Evolutionary conservation across 2,888 invertebrate species (phyloP), one percentile per base, ranked within the genome.

Genomic region (Drosophila mimica): DNA sequence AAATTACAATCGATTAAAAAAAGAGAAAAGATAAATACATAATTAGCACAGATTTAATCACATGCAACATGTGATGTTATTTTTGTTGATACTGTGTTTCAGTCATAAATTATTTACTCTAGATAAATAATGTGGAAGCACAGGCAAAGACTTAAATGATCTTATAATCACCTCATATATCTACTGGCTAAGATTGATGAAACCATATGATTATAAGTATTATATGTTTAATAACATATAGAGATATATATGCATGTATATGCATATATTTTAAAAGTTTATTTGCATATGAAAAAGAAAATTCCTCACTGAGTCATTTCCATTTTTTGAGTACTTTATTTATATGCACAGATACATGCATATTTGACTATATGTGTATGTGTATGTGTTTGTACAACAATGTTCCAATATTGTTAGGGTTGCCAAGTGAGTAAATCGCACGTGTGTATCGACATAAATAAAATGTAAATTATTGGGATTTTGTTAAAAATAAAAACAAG

Each of bases 391-490:
- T n/a, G 38, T 5, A 43, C 20, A 40, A n/a, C n/a, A 5, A 43
- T 5, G 20, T 36, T 71, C 17, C 36, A 43, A 48, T 20, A 15
- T 20, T 28, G 46, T 48, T 36, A 46, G 25, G 34, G 61, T 62
- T 75, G 72, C 49, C 49, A 72, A 54, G 61, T 62, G 58, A 15
- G 46, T 56, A 51, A 46, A 56, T 59, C 11, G 52, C 66, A 65
- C 65, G 40, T 61, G 62, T 62, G 38, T 31, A 20, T 46, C 61
- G 48, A 33, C 36, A 61, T 20, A 49, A 56, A 63, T 11, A 38
- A 64, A 63, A 51, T 63, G 40, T 38, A 51, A 66, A 68, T 63
- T 38, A n/a, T 40, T 8, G 9, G 0, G 36, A 15, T 36, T 15
- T 36, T 15, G 6, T 36, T 36, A 2, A 15, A 36, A 30, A 30